A percentile compares a stretch with the other conserved stretches of the same genome.
phyloP scores from a whole-genome alignment of 2,797 vertebrate genomes.

The Oreortyx pictus region DNA sequence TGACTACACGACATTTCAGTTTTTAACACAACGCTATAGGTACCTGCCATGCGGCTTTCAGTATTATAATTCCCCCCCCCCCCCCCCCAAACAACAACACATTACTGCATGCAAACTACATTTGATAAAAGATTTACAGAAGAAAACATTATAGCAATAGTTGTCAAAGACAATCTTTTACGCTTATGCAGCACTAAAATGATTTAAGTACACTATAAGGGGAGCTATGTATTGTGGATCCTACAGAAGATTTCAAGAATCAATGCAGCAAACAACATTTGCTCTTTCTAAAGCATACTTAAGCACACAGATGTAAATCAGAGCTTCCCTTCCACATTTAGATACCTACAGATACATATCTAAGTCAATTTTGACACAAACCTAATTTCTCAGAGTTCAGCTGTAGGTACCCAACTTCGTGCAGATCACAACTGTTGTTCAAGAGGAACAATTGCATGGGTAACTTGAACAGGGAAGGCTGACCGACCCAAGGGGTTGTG shows the following conservation, averaged over 20 bases:
- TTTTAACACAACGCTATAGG: conserved; percentile 44
- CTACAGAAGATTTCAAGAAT: background rate
- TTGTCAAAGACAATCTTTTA: background rate
- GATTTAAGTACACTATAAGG: background rate
- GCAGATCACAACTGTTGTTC: background rate
- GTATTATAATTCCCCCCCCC: background rate
- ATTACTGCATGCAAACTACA: background rate
- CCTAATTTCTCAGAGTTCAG: background rate
- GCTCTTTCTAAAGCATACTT: background rate
- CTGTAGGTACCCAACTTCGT: background rate
- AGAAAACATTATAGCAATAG: background rate
- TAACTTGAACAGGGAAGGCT: background rate
- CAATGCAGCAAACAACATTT: background rate
- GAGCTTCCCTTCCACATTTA: background rate
- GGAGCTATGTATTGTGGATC: background rate
- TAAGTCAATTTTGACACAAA: background rate
- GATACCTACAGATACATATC: background rate
- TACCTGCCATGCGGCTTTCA: background rate
- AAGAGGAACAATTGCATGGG: background rate
- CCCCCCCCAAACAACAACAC: background rate
- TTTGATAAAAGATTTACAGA: background rate
- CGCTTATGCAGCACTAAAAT: background rate
- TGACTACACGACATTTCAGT: background rate
- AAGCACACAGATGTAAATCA: background rate
- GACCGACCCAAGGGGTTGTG: background rate